Conservation (phyloP, 2,888 invertebrate genomes). For the Tachina lurida region DNA sequence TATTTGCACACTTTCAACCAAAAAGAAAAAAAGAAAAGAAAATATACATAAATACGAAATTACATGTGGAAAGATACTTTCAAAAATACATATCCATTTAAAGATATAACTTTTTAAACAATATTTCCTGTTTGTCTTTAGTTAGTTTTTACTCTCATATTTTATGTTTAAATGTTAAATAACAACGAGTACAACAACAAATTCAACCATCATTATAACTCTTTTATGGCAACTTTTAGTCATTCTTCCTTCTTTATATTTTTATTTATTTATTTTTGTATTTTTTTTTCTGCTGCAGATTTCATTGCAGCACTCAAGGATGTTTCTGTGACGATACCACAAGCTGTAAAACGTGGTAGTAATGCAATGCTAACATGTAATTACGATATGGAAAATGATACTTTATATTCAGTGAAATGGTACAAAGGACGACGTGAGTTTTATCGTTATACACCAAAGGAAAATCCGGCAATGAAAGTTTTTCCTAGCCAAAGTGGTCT, state of each 20-base stretch:
- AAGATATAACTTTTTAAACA: conserved; percentile 65
- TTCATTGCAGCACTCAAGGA: conserved; percentile 84
- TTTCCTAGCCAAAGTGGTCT: conserved; percentile 86
- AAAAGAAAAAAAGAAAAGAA: background rate
- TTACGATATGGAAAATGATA: conserved; percentile 91
- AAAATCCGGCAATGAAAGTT: conserved; percentile 89
- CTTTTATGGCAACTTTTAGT: conserved; percentile 64
- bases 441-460: conserved; percentile 91
- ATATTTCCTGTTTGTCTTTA: conserved; percentile 68
- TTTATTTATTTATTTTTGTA: conserved; percentile 32
- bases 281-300: conserved; percentile 77
- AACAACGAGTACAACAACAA: conserved; percentile 31
- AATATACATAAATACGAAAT: background rate
- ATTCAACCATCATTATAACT: conserved; percentile 63
- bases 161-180: conserved; percentile 51
- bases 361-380: conserved; percentile 88
- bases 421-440: conserved; percentile 93
- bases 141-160: conserved; percentile 49
- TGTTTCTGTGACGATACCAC: conserved; percentile 87
- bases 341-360: conserved; percentile 87
- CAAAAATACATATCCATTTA: conserved; percentile 31
- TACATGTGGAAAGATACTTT: background rate
- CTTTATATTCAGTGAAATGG: conserved; percentile 94
- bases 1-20: background rate
- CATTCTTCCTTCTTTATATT: conserved; percentile 44